A percentile compares a stretch with the other conserved stretches of the same genome.
These are phyloP conservation scores for Psococerastis gibbosa DNA, from an alignment of 2,888 invertebrate species.

Conservation along the genomic window DNA sequence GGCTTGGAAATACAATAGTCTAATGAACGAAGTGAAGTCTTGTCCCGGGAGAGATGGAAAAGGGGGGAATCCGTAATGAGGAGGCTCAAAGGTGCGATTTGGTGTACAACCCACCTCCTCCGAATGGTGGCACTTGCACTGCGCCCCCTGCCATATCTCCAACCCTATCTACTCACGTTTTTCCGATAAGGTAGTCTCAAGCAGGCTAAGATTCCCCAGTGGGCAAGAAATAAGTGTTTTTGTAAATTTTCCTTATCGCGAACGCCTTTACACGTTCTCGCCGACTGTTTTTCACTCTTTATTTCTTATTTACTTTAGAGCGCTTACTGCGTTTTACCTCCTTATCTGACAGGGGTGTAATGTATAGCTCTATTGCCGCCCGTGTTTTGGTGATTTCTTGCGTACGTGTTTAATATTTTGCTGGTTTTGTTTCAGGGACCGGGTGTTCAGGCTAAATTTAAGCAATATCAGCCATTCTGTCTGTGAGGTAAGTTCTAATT, in stretches of 20 bases:
- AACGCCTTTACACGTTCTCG: neutral
- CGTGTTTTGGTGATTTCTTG: neutral
- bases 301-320: neutral
- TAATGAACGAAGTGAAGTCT: neutral
- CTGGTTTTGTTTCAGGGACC: conserved; percentile 50
- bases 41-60: neutral
- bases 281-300: neutral
- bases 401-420: neutral
- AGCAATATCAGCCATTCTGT: conserved; percentile 71
- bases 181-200: neutral
- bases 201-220: neutral
- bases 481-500: conserved; percentile 67
- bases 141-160: neutral
- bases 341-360: neutral
- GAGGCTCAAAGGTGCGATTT: no score
- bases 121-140: neutral
- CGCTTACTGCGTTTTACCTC: neutral
- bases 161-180: neutral
- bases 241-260: neutral
- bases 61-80: no score
- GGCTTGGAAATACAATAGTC: neutral
- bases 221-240: neutral
- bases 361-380: neutral
- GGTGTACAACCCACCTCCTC: no score
- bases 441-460: conserved; percentile 59